phyloP scores from a whole-genome alignment of 37 sponge, comb jelly and placozoan genomes.

The Corticium candelabrum region DNA sequence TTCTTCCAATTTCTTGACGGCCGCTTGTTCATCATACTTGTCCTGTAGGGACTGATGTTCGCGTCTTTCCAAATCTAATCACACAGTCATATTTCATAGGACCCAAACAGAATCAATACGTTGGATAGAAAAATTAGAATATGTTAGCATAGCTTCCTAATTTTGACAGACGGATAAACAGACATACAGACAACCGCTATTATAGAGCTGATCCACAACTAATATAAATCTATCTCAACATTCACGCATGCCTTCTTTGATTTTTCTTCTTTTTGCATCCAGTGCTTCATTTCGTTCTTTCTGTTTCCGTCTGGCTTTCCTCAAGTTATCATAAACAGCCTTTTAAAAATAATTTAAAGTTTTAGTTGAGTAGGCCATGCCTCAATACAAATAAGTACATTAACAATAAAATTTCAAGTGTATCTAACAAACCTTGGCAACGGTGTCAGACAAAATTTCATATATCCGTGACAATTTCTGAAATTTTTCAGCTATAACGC shows the following conservation, averaged over 20 bases:
- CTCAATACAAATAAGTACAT: too few species aligned
- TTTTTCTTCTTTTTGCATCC: slow-evolving; percentile 1
- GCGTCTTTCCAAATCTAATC: neutral
- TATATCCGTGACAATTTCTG: neutral
- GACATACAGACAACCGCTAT: too few species aligned
- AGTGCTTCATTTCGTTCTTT: neutral
- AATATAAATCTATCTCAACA: neutral
- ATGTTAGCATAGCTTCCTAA: too few species aligned
- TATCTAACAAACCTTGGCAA: neutral
- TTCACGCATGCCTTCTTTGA: neutral
- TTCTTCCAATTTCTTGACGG: neutral
- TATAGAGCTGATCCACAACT: too few species aligned
- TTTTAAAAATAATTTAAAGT: too few species aligned
- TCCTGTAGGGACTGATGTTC: neutral
- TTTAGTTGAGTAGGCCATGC: too few species aligned
- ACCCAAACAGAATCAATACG: too few species aligned
- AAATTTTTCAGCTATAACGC: neutral
- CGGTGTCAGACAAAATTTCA: neutral
- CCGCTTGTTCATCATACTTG: neutral
- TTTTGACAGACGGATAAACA: too few species aligned
- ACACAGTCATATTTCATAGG: neutral
- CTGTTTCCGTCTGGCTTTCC: neutral
- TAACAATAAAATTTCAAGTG: too few species aligned
- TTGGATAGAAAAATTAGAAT: too few species aligned
- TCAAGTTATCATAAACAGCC: neutral